A percentile compares a stretch with the other conserved stretches of the same genome.
These are phyloP conservation scores for Siniperca obscura DNA, from an alignment of 2,797 vertebrate species.

Conservation along the genomic window DNA sequence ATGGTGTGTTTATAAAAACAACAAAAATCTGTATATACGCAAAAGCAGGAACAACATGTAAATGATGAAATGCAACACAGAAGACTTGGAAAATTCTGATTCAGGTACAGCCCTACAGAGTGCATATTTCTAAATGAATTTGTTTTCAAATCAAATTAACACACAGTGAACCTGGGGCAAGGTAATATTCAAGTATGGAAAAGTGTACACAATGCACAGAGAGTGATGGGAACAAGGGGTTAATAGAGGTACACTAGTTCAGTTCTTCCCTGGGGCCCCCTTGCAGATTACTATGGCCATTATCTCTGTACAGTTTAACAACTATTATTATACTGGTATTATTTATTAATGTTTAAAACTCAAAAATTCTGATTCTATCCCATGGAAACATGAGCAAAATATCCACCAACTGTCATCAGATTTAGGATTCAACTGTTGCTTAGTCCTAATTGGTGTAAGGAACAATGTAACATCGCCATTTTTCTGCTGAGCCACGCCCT, in stretches of 20 bases:
- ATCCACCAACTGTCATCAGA: not conserved
- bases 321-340: no score
- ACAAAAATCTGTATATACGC: not conserved
- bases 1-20: not conserved
- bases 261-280: not conserved
- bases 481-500: no score
- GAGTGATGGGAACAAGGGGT: not conserved
- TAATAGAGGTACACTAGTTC: not conserved
- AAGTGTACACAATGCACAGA: not conserved
- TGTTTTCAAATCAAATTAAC: conserved; percentile 8
- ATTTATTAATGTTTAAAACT: not conserved
- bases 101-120: not conserved
- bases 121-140: not conserved
- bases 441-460: not conserved
- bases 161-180: not conserved
- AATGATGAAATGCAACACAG: not conserved
- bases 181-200: not conserved
- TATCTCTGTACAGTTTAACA: not conserved
- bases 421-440: not conserved
- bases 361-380: not conserved
- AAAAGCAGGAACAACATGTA: not conserved
- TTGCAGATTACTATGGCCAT: not conserved
- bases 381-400: not conserved
- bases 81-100: not conserved
- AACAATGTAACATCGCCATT: not conserved